Percentiles rank a stretch among this genome's conserved stretches.
Evolutionary conservation across 1,140 invertebrate species (phyloP).

Genomic region (Pseudomyrmex gracilis): DNA sequence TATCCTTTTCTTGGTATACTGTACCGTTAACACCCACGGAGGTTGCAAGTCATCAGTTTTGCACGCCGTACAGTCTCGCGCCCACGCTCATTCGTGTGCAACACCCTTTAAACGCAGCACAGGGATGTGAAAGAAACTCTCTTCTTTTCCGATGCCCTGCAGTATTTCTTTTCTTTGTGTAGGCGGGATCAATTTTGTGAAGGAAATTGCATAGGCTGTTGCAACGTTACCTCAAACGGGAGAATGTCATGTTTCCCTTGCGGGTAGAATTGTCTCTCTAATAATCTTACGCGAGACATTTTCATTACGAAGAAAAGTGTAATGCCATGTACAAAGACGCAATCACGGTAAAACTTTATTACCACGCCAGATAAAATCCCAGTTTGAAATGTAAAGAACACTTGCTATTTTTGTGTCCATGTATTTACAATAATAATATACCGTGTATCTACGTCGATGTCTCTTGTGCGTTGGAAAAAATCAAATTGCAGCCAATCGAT

Average conservation of each 20-base stretch:
- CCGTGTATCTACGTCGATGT: background rate
- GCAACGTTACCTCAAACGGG: constrained; percentile 54
- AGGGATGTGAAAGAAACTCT: constrained; percentile 25
- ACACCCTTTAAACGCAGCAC: constrained; percentile 43
- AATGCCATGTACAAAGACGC: constrained; percentile 51
- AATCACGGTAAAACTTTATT: constrained; percentile 51
- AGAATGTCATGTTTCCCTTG: constrained; percentile 46
- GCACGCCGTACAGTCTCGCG: constrained; percentile 3
- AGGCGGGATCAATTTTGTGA: constrained; percentile 38
- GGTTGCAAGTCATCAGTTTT: constrained; percentile 40
- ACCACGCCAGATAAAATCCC: constrained; percentile 13
- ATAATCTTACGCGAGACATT: constrained; percentile 57
- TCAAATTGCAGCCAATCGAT: background rate
- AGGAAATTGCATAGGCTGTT: constrained; percentile 59
- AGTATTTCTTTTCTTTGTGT: constrained; percentile 51
- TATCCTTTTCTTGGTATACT: constrained; percentile 22
- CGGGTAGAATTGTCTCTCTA: constrained; percentile 50
- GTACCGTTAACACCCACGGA: constrained; percentile 54
- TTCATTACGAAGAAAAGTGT: constrained; percentile 51
- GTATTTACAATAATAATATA: constrained; percentile 43
- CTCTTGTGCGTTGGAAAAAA: background rate
- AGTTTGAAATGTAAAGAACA: constrained; percentile 33
- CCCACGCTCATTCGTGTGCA: constrained; percentile 46
- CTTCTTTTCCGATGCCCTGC: background rate
- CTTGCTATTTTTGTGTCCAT: constrained; percentile 14